phyloP scores from a whole-genome alignment of 2,113 vertebrate genomes.

The Ornithorhynchus anatinus region DNA sequence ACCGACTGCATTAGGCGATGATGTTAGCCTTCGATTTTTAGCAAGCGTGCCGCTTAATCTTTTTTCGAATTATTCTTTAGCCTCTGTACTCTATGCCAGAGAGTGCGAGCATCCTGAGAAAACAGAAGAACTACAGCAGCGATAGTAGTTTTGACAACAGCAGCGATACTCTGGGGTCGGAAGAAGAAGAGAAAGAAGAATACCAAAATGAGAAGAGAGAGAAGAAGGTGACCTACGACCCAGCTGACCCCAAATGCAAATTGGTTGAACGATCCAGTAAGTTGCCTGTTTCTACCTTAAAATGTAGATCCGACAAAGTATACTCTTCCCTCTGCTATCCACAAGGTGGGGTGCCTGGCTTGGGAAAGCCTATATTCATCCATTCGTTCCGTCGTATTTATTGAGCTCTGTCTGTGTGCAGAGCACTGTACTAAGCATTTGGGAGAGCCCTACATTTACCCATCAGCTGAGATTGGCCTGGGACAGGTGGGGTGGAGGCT shows the following conservation, averaged over 20 bases:
- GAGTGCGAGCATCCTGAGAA: constrained; percentile 79
- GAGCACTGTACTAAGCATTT: not conserved
- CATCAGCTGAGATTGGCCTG: no score
- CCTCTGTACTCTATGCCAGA: constrained; percentile 91
- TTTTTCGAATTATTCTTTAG: no score
- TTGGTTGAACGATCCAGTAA: constrained; percentile 87
- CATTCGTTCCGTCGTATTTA: no score
- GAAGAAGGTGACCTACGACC: constrained; percentile 83
- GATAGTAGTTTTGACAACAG: constrained; percentile 81
- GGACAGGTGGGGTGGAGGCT: no score
- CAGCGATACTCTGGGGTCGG: constrained; percentile 78
- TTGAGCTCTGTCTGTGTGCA: no score
- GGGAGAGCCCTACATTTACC: not conserved
- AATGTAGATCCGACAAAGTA: not conserved
- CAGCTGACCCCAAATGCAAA: constrained; percentile 79
- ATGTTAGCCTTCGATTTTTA: no score
- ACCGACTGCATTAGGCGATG: no score
- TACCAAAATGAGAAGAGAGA: constrained; percentile 73
- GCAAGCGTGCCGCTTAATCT: no score
- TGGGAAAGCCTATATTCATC: no score
- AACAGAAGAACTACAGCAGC: constrained; percentile 69
- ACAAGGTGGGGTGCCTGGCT: no score
- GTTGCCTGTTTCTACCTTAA: constrained; percentile 29
- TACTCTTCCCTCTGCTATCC: no score
- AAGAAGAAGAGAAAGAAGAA: constrained; percentile 74